Conservation (phyloP, 2,888 invertebrate species). For the Aleiodes alternator region DNA sequence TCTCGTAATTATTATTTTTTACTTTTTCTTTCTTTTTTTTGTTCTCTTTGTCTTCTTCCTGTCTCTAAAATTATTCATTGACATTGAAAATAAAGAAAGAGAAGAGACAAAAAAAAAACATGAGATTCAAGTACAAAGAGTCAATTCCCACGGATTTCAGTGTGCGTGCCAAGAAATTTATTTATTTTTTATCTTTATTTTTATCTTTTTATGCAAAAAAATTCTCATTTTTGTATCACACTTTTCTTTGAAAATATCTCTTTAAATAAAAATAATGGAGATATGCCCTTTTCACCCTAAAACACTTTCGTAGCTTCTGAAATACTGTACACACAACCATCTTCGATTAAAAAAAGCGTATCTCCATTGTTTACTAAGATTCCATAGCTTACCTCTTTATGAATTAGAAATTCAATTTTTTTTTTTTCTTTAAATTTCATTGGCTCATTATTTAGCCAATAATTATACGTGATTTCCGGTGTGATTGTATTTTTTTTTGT, state of each 20-base stretch:
- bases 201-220: conserved; percentile 15
- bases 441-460: background rate
- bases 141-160: conserved; percentile 2
- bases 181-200: background rate
- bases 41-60: no score
- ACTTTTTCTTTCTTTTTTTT: no score
- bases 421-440: background rate
- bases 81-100: conserved; percentile 5
- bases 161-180: conserved; percentile 4
- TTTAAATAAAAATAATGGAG: no score
- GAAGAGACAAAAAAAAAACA: background rate
- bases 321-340: no score
- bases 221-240: background rate
- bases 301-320: no score
- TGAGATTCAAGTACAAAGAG: background rate
- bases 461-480: conserved; percentile 58
- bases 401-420: background rate
- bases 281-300: no score
- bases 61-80: background rate
- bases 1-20: background rate
- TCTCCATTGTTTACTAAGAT: no score
- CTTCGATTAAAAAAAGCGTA: no score
- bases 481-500: conserved; percentile 39
- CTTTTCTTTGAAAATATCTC: no score
- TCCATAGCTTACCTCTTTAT: no score